Evolutionary conservation across 64 coral and sea anemone genomes (phyloP).

Genomic region (Montipora foliosa): DNA sequence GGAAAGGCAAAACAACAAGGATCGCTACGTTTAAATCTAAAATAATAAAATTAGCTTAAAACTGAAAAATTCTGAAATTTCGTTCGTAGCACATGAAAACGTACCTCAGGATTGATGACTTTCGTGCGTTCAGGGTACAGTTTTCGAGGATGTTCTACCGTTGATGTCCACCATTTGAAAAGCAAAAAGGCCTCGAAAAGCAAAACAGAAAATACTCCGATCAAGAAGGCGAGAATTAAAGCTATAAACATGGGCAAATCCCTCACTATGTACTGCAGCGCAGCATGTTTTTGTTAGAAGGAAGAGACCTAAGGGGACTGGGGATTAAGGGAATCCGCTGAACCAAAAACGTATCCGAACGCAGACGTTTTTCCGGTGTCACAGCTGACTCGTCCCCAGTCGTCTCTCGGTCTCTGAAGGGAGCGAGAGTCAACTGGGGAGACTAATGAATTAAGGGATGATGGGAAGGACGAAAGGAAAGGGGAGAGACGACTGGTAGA

Average conservation of each 20-base stretch:
- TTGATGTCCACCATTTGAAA: constrained; percentile 97
- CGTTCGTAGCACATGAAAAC: too few species aligned
- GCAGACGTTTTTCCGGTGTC: too few species aligned
- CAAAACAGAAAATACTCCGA: constrained; percentile 89
- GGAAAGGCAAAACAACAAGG: background rate
- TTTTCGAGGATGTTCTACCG: constrained; percentile 64
- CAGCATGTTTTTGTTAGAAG: background rate
- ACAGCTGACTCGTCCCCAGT: too few species aligned
- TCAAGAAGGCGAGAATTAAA: constrained; percentile 86
- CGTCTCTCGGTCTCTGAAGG: too few species aligned
- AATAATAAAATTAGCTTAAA: background rate
- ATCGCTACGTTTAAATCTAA: background rate
- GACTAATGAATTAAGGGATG: too few species aligned
- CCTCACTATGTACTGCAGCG: background rate
- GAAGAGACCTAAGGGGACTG: background rate
- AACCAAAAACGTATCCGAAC: background rate
- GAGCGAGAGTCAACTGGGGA: too few species aligned
- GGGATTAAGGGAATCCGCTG: constrained; percentile 13
- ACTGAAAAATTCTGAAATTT: background rate
- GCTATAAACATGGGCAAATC: constrained; percentile 76
- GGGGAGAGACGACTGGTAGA: too few species aligned
- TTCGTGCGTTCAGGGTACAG: constrained; percentile 68
- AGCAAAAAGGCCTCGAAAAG: constrained; percentile 83
- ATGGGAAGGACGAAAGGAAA: too few species aligned
- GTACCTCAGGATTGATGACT: constrained; percentile 82